Percentiles rank a stretch among this genome's conserved stretches.
phyloP scores from a whole-genome alignment of 2,797 vertebrate species.

The Babyrousa celebensis region DNA sequence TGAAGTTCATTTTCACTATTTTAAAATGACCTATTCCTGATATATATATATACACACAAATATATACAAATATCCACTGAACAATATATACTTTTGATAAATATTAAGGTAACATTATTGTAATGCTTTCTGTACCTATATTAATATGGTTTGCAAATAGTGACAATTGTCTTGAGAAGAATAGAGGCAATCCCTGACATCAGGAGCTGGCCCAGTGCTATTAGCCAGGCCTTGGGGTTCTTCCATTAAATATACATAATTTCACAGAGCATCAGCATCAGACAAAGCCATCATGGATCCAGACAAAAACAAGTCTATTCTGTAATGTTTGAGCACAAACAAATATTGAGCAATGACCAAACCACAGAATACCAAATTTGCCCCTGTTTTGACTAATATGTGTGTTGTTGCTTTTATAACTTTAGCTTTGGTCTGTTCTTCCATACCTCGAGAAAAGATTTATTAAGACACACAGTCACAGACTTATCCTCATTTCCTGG shows the following conservation, averaged over 20 bases:
- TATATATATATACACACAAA: neutral
- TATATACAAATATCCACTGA: neutral
- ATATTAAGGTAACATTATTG: neutral
- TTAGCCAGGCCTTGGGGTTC: neutral
- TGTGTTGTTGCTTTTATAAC: neutral
- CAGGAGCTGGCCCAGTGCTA: neutral
- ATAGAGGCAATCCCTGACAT: neutral
- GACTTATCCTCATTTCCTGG: neutral
- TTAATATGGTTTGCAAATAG: slow-evolving; percentile 30
- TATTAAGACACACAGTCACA: neutral
- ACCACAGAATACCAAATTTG: slow-evolving; percentile 48
- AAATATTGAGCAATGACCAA: slow-evolving; percentile 27
- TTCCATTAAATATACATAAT: neutral
- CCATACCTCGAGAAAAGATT: neutral
- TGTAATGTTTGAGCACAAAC: slow-evolving; percentile 51
- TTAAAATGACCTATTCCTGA: neutral
- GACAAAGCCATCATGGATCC: neutral
- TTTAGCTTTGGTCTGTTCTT: neutral
- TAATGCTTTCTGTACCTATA: neutral
- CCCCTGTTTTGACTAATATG: neutral
- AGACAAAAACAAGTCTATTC: neutral
- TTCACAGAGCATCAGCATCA: neutral
- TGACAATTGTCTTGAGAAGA: neutral
- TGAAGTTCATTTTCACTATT: slow-evolving; percentile 1
- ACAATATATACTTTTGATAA: slow-evolving; percentile 20